Base-by-base conservation (phyloP, 2,888 invertebrate species). In the Epinotia brunnichana region DNA sequence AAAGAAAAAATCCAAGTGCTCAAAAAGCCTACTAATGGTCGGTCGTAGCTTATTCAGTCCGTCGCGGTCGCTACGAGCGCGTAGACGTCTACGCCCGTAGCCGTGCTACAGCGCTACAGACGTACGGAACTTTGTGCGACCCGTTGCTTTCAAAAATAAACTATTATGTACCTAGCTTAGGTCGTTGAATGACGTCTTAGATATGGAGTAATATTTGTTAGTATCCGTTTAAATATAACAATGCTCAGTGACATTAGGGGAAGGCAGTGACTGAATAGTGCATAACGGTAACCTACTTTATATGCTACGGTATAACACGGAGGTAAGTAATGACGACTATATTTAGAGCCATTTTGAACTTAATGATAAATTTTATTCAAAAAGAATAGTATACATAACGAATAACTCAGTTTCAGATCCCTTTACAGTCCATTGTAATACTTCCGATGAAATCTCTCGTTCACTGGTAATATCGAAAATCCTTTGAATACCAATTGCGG, bases 1-100 rank as follows among this genome's bases (percentile, higher is more conserved):
- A 81, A 85, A 86, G 77, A 77, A 77, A 84, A 59, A 82, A 85
- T 76, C 76, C 78, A 81, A 84, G 80, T 83, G 82, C 79, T 82
- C 78, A 80, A 82, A 82, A 83, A 77, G 78, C 79, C 80, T 81
- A 81, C 80, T 79, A 83, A 81, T 82, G 79, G 78, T 76, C 60
- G 79, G 77, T 78, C 70, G 78, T 80, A 77, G 74, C 74, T 60
- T 73, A 82, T 80, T 86, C 89, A 91, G 91, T 91, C 74, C 76
- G 80, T 80, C 87, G 87, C 87, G 87, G 79, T 81, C 83, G 87
- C 85, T 87, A 85, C 84, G 81, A 80, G 82, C 79, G 88, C 71
- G 77, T 85, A 84, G 88, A 82, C 87, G 87, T 81, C 90, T 90
- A 90, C 90, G 88, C 77, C 85, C 85, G 88, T 86, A 88, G 87